Conservation (phyloP, 2,113 vertebrate genomes). For the Heteronetta atricapilla region DNA sequence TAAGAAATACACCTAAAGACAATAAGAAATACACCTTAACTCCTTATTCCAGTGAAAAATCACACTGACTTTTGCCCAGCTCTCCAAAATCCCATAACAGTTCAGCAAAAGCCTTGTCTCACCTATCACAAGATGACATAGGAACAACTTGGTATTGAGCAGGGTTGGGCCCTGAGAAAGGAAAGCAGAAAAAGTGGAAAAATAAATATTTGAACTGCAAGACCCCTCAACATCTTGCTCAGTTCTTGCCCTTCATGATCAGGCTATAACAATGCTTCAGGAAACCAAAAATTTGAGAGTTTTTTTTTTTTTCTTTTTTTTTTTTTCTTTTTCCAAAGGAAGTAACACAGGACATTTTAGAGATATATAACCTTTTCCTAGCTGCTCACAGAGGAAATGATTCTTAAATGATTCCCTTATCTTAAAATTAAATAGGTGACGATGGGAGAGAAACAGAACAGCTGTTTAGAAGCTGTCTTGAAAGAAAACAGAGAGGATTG, state of each 20-base stretch:
- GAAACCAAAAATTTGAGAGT: neutral
- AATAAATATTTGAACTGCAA: neutral
- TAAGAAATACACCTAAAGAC: neutral
- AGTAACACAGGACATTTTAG: constrained; percentile 16
- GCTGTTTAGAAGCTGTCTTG: constrained; percentile 47
- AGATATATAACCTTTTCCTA: constrained; percentile 42
- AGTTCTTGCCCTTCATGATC: neutral
- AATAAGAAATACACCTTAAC: neutral
- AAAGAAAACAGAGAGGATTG: constrained; percentile 41
- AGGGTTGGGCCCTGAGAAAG: neutral
- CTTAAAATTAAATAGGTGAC: constrained; percentile 66
- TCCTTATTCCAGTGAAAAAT: neutral
- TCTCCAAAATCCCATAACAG: neutral
- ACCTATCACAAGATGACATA: neutral
- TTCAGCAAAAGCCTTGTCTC: neutral
- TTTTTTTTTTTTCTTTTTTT: neutral
- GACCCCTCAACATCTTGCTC: neutral
- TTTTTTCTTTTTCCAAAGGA: neutral
- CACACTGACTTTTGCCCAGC: neutral
- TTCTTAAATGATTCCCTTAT: constrained; percentile 50
- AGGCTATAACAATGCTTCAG: neutral
- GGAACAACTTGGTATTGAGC: rapidly evolving
- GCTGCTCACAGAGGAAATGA: constrained; percentile 49
- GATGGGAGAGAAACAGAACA: constrained; percentile 60
- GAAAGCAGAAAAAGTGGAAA: neutral